These are phyloP conservation scores for Lordiphosa fenestrarum DNA, from an alignment of 2,888 invertebrate species.

Conservation along the genomic window DNA sequence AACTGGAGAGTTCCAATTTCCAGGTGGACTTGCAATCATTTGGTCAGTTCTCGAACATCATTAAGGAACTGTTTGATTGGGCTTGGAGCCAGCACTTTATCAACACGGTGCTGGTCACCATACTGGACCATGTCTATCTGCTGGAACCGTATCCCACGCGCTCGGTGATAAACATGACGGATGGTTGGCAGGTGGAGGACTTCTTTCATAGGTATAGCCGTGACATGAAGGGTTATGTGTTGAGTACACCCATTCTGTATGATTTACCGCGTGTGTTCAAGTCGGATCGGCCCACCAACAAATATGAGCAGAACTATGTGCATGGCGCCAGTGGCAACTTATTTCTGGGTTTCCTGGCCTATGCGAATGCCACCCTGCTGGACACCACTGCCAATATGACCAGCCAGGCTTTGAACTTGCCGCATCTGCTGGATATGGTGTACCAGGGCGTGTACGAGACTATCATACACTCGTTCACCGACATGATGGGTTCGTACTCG, in stretches of 20 bases:
- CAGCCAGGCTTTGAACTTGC: conserved; percentile 29
- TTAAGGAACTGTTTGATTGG: conserved; percentile 51
- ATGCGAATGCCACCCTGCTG: conserved; percentile 63
- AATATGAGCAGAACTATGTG: conserved; percentile 23
- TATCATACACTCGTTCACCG: conserved; percentile 65
- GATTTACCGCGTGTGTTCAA: conserved; percentile 73
- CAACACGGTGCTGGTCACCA: conserved; percentile 58
- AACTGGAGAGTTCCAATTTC: conserved; percentile 18
- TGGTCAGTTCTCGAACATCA: conserved; percentile 21
- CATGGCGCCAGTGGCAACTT: conserved; percentile 63
- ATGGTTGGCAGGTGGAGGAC: conserved; percentile 45
- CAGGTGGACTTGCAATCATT: conserved; percentile 24
- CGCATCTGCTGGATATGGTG: conserved; percentile 32
- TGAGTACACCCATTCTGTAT: conserved; percentile 55
- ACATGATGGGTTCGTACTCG: conserved; percentile 31
- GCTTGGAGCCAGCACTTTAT: conserved; percentile 66
- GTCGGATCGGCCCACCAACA: conserved; percentile 27
- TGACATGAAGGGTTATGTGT: conserved; percentile 60
- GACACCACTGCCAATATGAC: conserved; percentile 36
- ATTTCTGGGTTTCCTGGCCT: conserved; percentile 58
- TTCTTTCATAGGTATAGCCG: conserved; percentile 40
- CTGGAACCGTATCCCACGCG: conserved; percentile 61
- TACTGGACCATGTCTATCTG: conserved; percentile 52
- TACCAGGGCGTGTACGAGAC: conserved; percentile 67
- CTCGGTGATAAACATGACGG: conserved; percentile 54